Percentiles rank a stretch among this genome's conserved stretches.
These are phyloP conservation scores for Mercenaria mercenaria DNA, from an alignment of 1,140 invertebrate species.

Conservation along the genomic window DNA sequence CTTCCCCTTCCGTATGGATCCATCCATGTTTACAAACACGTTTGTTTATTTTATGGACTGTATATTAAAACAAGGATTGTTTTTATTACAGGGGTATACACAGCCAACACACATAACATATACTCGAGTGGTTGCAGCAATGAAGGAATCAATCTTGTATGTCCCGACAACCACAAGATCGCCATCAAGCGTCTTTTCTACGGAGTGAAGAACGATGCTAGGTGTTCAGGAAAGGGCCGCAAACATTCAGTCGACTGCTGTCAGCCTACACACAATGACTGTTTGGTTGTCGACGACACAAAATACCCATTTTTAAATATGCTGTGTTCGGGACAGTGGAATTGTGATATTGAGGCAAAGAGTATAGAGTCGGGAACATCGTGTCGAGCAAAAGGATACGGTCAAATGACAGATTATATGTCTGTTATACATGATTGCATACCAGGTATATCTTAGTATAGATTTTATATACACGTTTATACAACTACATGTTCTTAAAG, in stretches of 20 bases:
- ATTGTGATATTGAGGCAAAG: slow-evolving; percentile 69
- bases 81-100: not conserved
- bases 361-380: slow-evolving; percentile 50
- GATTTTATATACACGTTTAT: not conserved
- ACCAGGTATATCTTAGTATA: slow-evolving; percentile 73
- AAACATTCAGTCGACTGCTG: slow-evolving; percentile 70
- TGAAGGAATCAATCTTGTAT: slow-evolving; percentile 70
- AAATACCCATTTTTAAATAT: slow-evolving; percentile 75
- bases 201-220: slow-evolving; percentile 71
- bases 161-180: slow-evolving; percentile 70
- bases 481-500: not conserved
- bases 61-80: too few relatives aligned
- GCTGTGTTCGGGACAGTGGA: slow-evolving; percentile 73
- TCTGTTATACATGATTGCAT: slow-evolving; percentile 78
- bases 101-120: slow-evolving; percentile 69
- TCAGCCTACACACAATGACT: slow-evolving; percentile 70
- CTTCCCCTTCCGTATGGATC: too few relatives aligned
- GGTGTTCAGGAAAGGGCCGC: slow-evolving; percentile 53
- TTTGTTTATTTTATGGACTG: too few relatives aligned
- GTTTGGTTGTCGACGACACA: slow-evolving; percentile 72
- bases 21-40: too few relatives aligned
- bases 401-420: slow-evolving; percentile 72
- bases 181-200: slow-evolving; percentile 78
- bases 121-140: slow-evolving; percentile 74
- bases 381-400: slow-evolving; percentile 47